These are phyloP conservation scores for Aradophagus sp. DNA, from an alignment of 1,140 invertebrate species.

Conservation along the genomic window DNA sequence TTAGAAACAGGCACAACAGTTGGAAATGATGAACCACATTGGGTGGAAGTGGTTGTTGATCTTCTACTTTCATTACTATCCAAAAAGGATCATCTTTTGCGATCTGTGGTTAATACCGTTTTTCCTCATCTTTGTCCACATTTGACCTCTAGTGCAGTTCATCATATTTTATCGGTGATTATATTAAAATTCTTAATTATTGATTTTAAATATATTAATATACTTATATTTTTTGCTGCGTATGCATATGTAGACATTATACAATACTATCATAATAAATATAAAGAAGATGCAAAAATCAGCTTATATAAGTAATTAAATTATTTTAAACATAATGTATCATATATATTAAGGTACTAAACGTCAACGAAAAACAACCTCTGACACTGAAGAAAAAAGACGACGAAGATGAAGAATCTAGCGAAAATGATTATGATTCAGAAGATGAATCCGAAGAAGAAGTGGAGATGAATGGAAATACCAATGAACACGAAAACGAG, in stretches of 20 bases:
- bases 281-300: no score
- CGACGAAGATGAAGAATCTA: constrained; percentile 68
- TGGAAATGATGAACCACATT: constrained; percentile 78
- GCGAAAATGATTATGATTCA: constrained; percentile 65
- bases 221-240: no score
- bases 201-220: constrained; percentile 3
- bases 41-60: constrained; percentile 87
- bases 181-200: constrained; percentile 7
- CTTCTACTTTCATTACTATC: constrained; percentile 83
- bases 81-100: constrained; percentile 80
- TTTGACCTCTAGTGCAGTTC: constrained; percentile 80
- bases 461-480: constrained; percentile 35
- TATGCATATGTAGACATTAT: no score
- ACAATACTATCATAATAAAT: no score
- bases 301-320: no score
- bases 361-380: constrained; percentile 79
- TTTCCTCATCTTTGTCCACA: constrained; percentile 83
- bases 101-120: constrained; percentile 81
- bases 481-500: constrained; percentile 31
- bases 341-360: constrained; percentile 73
- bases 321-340: no score
- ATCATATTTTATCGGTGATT: constrained; percentile 82
- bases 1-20: constrained; percentile 65
- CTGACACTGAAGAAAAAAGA: constrained; percentile 66
- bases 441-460: constrained; percentile 60